phyloP scores from a whole-genome alignment of 2,113 vertebrate species.

The Rhadina sibilatrix region DNA sequence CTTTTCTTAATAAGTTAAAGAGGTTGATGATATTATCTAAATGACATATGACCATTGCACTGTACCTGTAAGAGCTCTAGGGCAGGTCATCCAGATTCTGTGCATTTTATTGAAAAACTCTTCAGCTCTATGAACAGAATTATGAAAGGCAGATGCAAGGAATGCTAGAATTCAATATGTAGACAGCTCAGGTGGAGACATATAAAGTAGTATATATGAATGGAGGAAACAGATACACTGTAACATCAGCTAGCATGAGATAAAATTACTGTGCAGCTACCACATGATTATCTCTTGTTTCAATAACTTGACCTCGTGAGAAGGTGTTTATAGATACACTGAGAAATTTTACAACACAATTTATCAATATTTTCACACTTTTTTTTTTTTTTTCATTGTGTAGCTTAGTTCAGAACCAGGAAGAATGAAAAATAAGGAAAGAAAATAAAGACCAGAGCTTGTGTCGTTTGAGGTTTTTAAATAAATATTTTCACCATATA shows the following conservation, averaged over 20 bases:
- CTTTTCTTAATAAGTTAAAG: background rate
- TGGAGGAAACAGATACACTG: background rate
- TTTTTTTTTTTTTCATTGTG: rapidly evolving
- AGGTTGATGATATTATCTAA: rapidly evolving
- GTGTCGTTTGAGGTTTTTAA: background rate
- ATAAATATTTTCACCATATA: background rate
- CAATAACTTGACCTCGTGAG: background rate
- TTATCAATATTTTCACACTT: background rate
- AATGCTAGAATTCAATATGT: background rate
- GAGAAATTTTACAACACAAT: background rate
- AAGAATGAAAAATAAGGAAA: background rate
- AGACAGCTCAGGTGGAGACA: background rate
- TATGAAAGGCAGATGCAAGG: background rate
- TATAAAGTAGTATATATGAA: background rate
- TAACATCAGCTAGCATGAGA: background rate
- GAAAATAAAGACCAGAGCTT: background rate
- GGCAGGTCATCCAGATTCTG: background rate
- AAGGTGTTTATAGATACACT: background rate
- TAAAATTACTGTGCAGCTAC: background rate
- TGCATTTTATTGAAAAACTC: background rate
- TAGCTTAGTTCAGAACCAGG: background rate
- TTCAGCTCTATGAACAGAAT: background rate
- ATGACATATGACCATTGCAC: background rate
- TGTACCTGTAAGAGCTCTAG: background rate
- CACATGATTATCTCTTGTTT: background rate